These are phyloP conservation scores for Agapornis canus DNA, from an alignment of 2,797 vertebrate genomes.

Conservation along the genomic window DNA sequence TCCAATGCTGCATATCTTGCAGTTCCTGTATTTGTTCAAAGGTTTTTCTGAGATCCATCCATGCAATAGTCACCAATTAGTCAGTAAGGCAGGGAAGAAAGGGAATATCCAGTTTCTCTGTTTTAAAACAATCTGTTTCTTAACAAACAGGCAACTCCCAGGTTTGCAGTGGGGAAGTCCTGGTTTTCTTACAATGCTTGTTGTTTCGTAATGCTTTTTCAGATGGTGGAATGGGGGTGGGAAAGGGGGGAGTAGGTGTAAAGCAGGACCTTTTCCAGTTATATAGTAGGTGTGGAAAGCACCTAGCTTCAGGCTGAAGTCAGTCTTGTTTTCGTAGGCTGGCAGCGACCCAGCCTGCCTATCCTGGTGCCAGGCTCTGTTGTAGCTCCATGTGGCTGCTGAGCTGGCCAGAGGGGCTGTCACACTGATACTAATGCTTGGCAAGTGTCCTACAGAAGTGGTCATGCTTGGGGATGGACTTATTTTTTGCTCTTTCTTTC, in stretches of 20 bases:
- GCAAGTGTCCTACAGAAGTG: neutral
- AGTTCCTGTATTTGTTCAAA: neutral
- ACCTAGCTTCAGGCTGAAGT: neutral
- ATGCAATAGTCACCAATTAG: neutral
- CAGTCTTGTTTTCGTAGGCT: neutral
- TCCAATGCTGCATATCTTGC: neutral
- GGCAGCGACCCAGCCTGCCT: neutral
- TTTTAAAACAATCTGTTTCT: neutral
- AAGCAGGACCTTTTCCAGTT: neutral
- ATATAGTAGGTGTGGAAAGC: neutral
- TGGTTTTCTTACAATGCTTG: neutral
- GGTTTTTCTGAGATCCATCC: neutral
- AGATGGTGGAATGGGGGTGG: neutral
- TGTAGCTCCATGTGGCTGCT: fast-evolving
- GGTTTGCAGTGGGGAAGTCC: neutral
- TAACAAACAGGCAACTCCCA: neutral
- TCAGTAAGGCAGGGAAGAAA: neutral
- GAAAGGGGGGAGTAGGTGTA: neutral
- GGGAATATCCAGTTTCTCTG: neutral
- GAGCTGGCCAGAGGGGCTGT: neutral
- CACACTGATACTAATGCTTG: fast-evolving
- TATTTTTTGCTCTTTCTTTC: conserved; percentile 1
- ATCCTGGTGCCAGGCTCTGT: neutral
- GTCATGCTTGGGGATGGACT: neutral
- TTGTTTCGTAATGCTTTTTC: neutral